phyloP scores from a whole-genome alignment of 1,140 invertebrate species.

The Orius insidiosus region DNA sequence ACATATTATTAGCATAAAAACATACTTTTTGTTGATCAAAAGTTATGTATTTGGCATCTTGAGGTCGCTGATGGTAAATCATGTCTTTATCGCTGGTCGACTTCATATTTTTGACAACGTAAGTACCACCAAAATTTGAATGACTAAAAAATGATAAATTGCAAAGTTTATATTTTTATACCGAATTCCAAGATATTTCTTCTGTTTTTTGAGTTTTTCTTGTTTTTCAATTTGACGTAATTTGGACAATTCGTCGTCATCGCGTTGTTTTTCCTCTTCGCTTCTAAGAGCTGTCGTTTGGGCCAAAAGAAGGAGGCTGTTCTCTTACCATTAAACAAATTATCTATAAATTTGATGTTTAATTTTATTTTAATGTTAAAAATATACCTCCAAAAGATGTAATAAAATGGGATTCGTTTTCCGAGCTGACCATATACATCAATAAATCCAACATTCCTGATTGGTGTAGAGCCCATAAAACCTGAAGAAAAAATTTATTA shows the following conservation, averaged over 20 bases:
- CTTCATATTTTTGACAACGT: slow-evolving; percentile 79
- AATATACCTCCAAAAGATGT: slow-evolving; percentile 65
- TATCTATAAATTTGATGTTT: no score
- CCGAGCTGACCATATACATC: slow-evolving; percentile 66
- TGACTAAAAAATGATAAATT: slow-evolving; percentile 43
- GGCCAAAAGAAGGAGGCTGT: slow-evolving; percentile 69
- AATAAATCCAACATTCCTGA: slow-evolving; percentile 76
- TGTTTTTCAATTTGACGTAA: slow-evolving; percentile 45
- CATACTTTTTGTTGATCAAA: slow-evolving; percentile 56
- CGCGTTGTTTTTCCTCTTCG: slow-evolving; percentile 59
- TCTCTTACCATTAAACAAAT: slow-evolving; percentile 62
- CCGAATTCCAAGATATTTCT: slow-evolving; percentile 44
- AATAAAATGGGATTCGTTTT: slow-evolving; percentile 78
- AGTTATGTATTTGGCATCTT: no score
- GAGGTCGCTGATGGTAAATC: slow-evolving; percentile 77
- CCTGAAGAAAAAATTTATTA: no score
- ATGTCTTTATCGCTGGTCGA: slow-evolving; percentile 79
- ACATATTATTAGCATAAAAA: background rate
- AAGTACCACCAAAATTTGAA: slow-evolving; percentile 85
- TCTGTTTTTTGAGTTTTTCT: slow-evolving; percentile 40
- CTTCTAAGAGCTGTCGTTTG: slow-evolving; percentile 55
- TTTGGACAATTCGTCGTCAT: slow-evolving; percentile 54
- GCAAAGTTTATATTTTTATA: no score
- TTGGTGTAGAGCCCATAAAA: slow-evolving; percentile 67
- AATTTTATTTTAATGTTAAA: background rate